phyloP scores from a whole-genome alignment of 1,140 invertebrate species.

The Lucilia sericata region DNA sequence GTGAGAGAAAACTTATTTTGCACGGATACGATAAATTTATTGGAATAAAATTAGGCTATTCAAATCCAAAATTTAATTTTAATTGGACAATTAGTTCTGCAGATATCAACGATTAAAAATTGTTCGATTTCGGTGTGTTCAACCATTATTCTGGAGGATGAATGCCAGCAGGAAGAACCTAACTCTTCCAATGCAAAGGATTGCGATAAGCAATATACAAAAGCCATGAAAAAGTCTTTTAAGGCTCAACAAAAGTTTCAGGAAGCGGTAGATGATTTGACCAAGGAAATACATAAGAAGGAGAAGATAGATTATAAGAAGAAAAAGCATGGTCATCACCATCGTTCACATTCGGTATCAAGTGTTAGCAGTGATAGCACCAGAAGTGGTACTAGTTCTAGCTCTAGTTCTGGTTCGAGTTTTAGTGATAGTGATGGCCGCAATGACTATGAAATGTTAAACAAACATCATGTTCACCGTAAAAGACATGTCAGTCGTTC shows the following conservation, averaged over 20 bases:
- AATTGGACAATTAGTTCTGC: too few species aligned
- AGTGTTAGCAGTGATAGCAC: conserved; percentile 49
- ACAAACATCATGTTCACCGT: too few species aligned
- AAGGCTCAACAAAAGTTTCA: conserved; percentile 56
- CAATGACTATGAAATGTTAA: too few species aligned
- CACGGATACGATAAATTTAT: too few species aligned
- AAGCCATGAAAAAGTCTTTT: conserved; percentile 56
- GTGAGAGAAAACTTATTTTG: too few species aligned
- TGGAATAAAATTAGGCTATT: too few species aligned
- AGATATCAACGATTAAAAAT: too few species aligned
- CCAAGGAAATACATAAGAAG: conserved; percentile 51
- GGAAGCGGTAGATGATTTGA: conserved; percentile 50
- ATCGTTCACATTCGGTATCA: neutral
- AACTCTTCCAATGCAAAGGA: neutral
- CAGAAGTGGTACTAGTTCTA: conserved; percentile 48
- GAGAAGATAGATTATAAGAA: conserved; percentile 45
- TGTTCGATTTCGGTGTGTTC: too few species aligned
- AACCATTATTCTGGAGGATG: neutral
- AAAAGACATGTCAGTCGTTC: too few species aligned
- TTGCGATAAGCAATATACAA: conserved; percentile 27
- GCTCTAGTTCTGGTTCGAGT: conserved; percentile 47
- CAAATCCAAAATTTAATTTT: too few species aligned
- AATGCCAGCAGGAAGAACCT: neutral
- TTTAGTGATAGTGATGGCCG: too few species aligned
- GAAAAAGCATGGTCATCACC: conserved; percentile 10